Conservation (phyloP, 2,888 invertebrate genomes). For the Eristalis pertinax region DNA sequence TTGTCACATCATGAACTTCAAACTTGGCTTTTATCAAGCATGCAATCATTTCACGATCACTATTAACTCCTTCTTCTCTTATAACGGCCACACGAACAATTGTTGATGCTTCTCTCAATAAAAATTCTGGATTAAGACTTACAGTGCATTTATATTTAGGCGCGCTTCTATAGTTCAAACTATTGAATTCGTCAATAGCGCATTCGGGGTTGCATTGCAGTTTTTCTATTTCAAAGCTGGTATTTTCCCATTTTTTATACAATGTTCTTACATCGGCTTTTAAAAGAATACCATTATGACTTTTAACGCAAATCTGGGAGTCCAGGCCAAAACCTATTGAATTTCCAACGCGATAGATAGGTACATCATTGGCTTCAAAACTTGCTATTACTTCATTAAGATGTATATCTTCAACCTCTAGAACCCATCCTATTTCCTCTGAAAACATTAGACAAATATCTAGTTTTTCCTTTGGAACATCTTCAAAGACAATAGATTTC, state of each 20-base stretch:
- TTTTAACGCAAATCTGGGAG: constrained; percentile 74
- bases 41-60: constrained; percentile 98
- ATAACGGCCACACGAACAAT: constrained; percentile 92
- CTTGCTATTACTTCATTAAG: constrained; percentile 84
- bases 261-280: constrained; percentile 86
- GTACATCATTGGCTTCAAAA: constrained; percentile 85
- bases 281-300: constrained; percentile 80
- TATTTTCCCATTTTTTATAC: constrained; percentile 96
- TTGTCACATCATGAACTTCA: constrained; percentile 96
- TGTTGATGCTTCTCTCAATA: constrained; percentile 79
- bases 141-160: constrained; percentile 89
- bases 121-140: constrained; percentile 84
- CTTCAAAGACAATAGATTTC: constrained; percentile 73
- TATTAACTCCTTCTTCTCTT: constrained; percentile 96
- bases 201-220: constrained; percentile 91
- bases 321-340: constrained; percentile 86
- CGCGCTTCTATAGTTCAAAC: constrained; percentile 85
- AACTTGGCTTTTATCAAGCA: constrained; percentile 93
- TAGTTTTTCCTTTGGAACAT: constrained; percentile 80
- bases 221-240: constrained; percentile 93
- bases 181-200: constrained; percentile 89
- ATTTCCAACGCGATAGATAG: constrained; percentile 86
- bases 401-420: constrained; percentile 86
- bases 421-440: constrained; percentile 93
- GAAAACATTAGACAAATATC: constrained; percentile 88